Conservation (phyloP, 1,140 invertebrate species). For the Maconellicoccus hirsutus region DNA sequence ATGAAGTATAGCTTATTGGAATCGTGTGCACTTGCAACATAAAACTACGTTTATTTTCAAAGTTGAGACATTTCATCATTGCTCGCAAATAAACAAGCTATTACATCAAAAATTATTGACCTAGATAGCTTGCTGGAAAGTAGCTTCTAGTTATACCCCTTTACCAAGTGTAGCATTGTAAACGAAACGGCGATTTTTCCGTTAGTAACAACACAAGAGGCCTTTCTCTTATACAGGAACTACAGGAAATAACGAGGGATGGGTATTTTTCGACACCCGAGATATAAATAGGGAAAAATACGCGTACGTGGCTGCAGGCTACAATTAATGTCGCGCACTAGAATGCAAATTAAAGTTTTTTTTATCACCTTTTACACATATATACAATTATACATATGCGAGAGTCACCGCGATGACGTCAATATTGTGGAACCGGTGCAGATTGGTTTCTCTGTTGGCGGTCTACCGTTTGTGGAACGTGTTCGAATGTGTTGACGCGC, state of each 20-base stretch:
- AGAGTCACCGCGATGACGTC: conserved; percentile 2
- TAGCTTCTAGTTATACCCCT: too few species aligned
- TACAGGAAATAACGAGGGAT: too few species aligned
- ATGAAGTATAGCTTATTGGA: too few species aligned
- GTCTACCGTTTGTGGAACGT: conserved; percentile 16
- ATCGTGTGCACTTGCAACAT: background rate
- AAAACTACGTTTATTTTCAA: background rate
- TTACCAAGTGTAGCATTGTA: too few species aligned
- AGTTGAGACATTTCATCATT: background rate
- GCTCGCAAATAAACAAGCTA: background rate
- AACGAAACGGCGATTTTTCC: too few species aligned
- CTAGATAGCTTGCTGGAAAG: background rate
- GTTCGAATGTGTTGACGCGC: conserved; percentile 15
- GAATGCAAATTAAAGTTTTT: background rate
- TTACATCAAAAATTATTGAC: background rate
- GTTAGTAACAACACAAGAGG: too few species aligned
- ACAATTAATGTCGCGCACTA: background rate
- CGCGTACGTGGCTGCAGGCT: background rate
- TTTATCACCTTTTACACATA: too few species aligned
- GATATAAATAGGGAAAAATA: background rate
- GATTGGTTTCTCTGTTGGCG: conserved; percentile 18
- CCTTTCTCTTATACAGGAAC: too few species aligned
- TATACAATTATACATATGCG: too few species aligned
- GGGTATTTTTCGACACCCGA: too few species aligned
- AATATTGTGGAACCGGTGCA: conserved; percentile 5